Conservation (phyloP, 92 coral and sea anemone genomes). For the Phenganax subtilis region DNA sequence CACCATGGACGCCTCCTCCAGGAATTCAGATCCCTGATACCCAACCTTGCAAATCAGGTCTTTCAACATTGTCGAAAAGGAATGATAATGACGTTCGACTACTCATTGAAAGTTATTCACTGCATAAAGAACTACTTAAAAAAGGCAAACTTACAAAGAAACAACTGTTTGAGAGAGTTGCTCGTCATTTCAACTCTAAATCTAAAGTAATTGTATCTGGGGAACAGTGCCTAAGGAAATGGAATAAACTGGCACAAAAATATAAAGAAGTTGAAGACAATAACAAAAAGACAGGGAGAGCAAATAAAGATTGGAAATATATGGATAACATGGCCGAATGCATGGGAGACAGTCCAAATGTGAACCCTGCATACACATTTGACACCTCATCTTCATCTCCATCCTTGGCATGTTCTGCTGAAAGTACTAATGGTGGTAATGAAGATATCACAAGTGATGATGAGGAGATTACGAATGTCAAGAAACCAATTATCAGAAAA, state of each 20-base stretch:
- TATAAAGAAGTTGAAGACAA: conserved; percentile 54
- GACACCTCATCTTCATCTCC: conserved; percentile 35
- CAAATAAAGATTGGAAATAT: conserved; percentile 54
- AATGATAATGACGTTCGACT: too few species aligned
- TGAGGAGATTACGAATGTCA: too few species aligned
- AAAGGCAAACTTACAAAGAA: too few species aligned
- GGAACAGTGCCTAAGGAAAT: conserved; percentile 56
- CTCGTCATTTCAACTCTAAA: conserved; percentile 27
- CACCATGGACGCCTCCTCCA: too few species aligned
- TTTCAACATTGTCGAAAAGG: too few species aligned
- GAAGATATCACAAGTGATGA: too few species aligned
- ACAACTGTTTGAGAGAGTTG: conserved; percentile 31
- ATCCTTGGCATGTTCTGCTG: too few species aligned
- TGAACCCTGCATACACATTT: conserved; percentile 58
- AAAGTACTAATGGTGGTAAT: too few species aligned
- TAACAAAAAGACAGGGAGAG: conserved; percentile 48
- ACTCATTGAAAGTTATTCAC: too few species aligned
- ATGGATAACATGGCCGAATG: conserved; percentile 47
- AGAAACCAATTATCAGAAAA: background rate
- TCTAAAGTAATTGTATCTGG: conserved; percentile 37
- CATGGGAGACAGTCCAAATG: conserved; percentile 52
- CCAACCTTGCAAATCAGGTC: too few species aligned
- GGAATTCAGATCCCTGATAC: too few species aligned
- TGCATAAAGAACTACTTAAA: too few species aligned
- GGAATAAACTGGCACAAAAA: conserved; percentile 47